Percentiles rank a stretch among this genome's conserved stretches.
phyloP scores from a whole-genome alignment of 2,888 invertebrate species.

The Epistrophella euchroma region DNA sequence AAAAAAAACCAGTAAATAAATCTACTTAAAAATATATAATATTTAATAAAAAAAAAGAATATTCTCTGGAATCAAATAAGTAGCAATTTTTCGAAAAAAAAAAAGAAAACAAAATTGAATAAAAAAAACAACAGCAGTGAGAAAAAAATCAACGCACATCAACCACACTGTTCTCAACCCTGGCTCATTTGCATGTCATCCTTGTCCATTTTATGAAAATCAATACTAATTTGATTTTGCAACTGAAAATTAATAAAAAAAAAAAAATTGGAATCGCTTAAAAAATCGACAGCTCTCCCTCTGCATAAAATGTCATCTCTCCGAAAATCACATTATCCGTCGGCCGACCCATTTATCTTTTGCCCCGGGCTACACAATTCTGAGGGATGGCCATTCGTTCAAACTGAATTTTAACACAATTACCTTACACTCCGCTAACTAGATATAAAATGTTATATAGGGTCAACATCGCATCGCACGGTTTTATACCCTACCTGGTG shows the following conservation, averaged over 20 bases:
- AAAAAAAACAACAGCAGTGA: conserved; percentile 2
- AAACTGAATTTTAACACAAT: conserved; percentile 73
- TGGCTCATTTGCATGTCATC: conserved; percentile 53
- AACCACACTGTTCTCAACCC: conserved; percentile 34
- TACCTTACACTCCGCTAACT: conserved; percentile 69
- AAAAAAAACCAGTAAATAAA: neutral
- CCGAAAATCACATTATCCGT: conserved; percentile 70
- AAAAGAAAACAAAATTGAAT: neutral
- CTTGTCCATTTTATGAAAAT: conserved; percentile 48
- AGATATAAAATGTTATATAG: conserved; percentile 51
- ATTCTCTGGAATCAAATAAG: conserved; percentile 40
- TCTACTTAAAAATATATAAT: conserved; percentile 18
- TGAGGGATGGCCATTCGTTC: conserved; percentile 41
- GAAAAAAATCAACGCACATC: conserved; percentile 41
- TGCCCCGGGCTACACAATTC: conserved; percentile 35
- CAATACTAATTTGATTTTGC: conserved; percentile 70
- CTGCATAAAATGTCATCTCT: conserved; percentile 52
- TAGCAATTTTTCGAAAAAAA: conserved; percentile 24
- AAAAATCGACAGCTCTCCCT: conserved; percentile 41
- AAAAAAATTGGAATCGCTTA: conserved; percentile 26
- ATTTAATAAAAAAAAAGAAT: conserved; percentile 33
- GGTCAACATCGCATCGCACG: conserved; percentile 61
- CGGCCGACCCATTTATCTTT: conserved; percentile 59
- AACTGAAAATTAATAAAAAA: conserved; percentile 56
- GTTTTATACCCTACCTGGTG: conserved; percentile 44